Percentiles rank a stretch among this genome's conserved stretches.
Conservation (phyloP, 2,113 vertebrate genomes). For the Lutjanus erythropterus region DNA sequence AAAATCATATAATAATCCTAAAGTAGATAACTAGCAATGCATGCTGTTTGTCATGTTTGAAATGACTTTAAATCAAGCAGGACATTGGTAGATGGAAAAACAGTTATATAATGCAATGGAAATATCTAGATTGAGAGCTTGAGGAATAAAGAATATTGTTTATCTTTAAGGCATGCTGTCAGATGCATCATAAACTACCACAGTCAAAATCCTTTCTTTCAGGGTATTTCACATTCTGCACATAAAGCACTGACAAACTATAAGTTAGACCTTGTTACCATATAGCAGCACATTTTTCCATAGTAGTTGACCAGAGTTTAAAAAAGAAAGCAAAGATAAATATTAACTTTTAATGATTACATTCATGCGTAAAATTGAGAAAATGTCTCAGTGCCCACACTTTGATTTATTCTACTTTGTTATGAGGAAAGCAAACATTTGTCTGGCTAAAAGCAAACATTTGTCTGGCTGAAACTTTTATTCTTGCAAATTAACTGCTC, state of each 20-base stretch:
- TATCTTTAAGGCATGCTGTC: background rate
- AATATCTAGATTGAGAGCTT: background rate
- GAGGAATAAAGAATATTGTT: too few relatives aligned
- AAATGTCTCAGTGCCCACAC: background rate
- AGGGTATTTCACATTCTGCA: too few relatives aligned
- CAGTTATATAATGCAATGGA: background rate
- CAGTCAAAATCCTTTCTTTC: background rate
- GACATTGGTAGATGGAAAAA: background rate
- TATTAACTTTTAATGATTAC: background rate
- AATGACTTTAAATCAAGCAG: background rate
- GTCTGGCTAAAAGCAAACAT: background rate
- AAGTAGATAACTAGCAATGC: background rate
- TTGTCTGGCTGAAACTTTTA: background rate
- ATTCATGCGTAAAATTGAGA: background rate
- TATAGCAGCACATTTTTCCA: background rate
- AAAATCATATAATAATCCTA: background rate
- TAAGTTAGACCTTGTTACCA: background rate
- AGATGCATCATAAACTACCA: background rate
- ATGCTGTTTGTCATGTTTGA: background rate
- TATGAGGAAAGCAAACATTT: background rate
- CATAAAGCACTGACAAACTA: background rate
- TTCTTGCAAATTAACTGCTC: background rate
- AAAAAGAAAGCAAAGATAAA: background rate
- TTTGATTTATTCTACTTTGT: background rate
- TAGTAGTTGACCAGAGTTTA: background rate